Percentiles rank a stretch among this genome's conserved stretches.
Evolutionary conservation across 2,797 vertebrate genomes (phyloP).

Genomic region (Parotocinclus haroldoi): DNA sequence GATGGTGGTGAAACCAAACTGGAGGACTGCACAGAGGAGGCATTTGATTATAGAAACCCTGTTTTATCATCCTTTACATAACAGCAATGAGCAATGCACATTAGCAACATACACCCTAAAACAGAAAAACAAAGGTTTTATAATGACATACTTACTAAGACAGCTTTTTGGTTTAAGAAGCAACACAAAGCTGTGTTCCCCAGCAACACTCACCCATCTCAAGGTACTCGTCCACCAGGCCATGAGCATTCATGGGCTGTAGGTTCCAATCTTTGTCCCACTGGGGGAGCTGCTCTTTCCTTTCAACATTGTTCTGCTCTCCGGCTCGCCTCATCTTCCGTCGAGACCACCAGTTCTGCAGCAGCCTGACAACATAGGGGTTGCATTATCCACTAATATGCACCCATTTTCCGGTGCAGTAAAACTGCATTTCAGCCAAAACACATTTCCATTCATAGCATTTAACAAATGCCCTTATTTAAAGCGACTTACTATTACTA

Average conservation of each 20-base stretch:
- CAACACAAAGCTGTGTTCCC: neutral
- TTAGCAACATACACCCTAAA: neutral
- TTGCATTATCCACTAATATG: too few species aligned
- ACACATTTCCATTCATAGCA: too few species aligned
- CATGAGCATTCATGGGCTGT: constrained; percentile 97
- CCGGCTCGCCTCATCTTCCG: constrained; percentile 91
- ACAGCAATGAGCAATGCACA: neutral
- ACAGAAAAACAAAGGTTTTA: neutral
- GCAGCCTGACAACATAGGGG: constrained; percentile 69
- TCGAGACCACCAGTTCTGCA: constrained; percentile 98
- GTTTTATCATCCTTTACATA: neutral
- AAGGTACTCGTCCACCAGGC: constrained; percentile 95
- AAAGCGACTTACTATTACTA: too few species aligned
- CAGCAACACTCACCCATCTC: constrained; percentile 86
- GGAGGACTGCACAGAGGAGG: constrained; percentile 77
- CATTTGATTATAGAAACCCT: constrained; percentile 2
- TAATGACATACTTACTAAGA: constrained; percentile 18
- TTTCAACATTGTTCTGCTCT: constrained; percentile 73
- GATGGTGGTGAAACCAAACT: constrained; percentile 98
- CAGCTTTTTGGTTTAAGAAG: neutral
- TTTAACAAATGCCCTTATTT: too few species aligned
- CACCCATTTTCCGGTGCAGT: too few species aligned
- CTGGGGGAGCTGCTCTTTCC: constrained; percentile 87
- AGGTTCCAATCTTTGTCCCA: constrained; percentile 99
- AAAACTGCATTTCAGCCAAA: too few species aligned